Percentiles rank a stretch among this genome's conserved stretches.
These are phyloP conservation scores for Chrysochloris asiatica DNA, from an alignment of 2,113 vertebrate species.

Conservation along the genomic window DNA sequence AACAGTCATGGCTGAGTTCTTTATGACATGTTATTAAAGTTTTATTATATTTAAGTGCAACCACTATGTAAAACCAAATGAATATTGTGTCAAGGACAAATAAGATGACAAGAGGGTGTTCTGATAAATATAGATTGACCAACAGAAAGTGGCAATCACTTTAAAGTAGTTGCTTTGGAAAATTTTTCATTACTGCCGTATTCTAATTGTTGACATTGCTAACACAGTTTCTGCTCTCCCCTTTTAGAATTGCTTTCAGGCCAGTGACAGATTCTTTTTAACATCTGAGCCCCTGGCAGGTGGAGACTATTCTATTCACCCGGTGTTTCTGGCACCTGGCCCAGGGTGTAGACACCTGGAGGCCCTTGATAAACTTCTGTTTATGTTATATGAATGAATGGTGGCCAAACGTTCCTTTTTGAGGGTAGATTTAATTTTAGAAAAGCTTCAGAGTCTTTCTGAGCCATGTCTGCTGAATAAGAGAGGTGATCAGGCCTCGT, in stretches of 20 bases:
- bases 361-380: slow-evolving; percentile 53
- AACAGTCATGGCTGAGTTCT: neutral
- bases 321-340: slow-evolving; percentile 32
- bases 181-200: neutral
- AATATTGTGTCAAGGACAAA: neutral
- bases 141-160: neutral
- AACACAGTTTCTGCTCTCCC: neutral
- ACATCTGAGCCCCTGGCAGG: neutral
- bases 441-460: slow-evolving; percentile 44
- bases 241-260: slow-evolving; percentile 61
- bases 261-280: slow-evolving; percentile 39
- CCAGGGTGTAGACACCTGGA: slow-evolving; percentile 25
- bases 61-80: slow-evolving; percentile 28
- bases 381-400: slow-evolving; percentile 42
- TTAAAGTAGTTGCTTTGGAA: slow-evolving; percentile 25
- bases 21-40: neutral
- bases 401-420: slow-evolving; percentile 1
- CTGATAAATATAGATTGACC: neutral
- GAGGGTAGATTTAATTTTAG: slow-evolving; percentile 51
- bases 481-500: neutral
- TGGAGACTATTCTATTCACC: slow-evolving; percentile 14
- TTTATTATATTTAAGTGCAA: neutral
- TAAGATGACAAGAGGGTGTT: neutral
- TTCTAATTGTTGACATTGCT: neutral
- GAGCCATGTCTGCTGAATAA: slow-evolving; percentile 31